Conservation (phyloP, 2,113 vertebrate genomes). For the Prochilodus magdalenae region DNA sequence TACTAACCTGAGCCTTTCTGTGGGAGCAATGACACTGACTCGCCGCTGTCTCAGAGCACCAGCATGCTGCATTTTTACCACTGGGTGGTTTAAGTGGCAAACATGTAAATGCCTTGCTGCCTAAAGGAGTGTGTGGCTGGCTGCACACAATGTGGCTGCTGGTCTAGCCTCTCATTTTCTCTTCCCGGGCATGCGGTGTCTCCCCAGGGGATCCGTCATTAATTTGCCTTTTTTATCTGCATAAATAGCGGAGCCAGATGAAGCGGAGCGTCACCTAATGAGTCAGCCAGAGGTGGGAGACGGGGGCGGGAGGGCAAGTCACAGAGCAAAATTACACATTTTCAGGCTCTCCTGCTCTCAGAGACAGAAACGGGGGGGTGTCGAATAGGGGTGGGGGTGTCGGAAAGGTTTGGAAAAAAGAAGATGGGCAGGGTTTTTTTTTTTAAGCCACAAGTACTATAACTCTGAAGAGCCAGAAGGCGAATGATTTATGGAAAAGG, state of each 20-base stretch:
- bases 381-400: neutral
- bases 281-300: constrained; percentile 51
- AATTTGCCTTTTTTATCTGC: constrained; percentile 58
- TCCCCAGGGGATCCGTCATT: constrained; percentile 48
- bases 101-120: constrained; percentile 30
- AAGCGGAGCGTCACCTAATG: constrained; percentile 52
- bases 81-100: constrained; percentile 42
- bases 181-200: constrained; percentile 17
- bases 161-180: constrained; percentile 48
- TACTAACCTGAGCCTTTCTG: neutral
- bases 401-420: neutral
- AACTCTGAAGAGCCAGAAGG: too few relatives aligned
- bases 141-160: constrained; percentile 43
- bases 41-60: constrained; percentile 11
- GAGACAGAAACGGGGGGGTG: neutral
- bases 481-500: neutral
- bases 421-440: neutral
- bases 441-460: neutral
- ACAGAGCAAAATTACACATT: constrained; percentile 48
- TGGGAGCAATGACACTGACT: neutral
- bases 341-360: constrained; percentile 23
- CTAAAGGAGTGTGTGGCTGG: constrained; percentile 24
- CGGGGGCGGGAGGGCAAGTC: constrained; percentile 31
- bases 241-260: constrained; percentile 58
- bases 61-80: constrained; percentile 17